Percentiles rank a stretch among this genome's conserved stretches.
Conservation (phyloP, 64 coral and sea anemone genomes). For the Montipora efflorescens region DNA sequence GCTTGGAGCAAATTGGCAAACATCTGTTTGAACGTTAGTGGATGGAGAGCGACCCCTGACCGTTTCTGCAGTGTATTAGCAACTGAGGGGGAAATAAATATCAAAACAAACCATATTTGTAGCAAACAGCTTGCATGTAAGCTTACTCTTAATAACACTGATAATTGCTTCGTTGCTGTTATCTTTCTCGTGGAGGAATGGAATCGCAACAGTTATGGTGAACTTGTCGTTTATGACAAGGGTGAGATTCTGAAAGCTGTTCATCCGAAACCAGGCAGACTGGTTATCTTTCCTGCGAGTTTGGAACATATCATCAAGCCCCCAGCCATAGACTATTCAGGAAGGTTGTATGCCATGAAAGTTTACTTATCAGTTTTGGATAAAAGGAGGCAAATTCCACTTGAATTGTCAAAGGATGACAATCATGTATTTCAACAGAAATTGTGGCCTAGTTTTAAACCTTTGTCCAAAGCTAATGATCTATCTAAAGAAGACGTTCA, state of each 20-base stretch:
- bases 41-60: background rate
- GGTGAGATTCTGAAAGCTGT: constrained; percentile 84
- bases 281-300: constrained; percentile 54
- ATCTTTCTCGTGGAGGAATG: constrained; percentile 59
- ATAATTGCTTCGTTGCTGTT: background rate
- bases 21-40: background rate
- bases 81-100: constrained; percentile 16
- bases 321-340: constrained; percentile 49
- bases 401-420: background rate
- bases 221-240: constrained; percentile 71
- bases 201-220: constrained; percentile 76
- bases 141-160: background rate
- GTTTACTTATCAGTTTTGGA: constrained; percentile 4
- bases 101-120: constrained; percentile 32
- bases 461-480: background rate
- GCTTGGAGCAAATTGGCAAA: constrained; percentile 47
- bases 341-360: constrained; percentile 44
- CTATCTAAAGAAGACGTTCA: background rate
- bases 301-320: constrained; percentile 61
- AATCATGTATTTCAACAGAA: background rate
- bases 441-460: background rate
- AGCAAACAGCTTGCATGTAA: background rate
- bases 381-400: background rate
- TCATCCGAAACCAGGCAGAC: constrained; percentile 69
- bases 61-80: background rate